Evolutionary conservation across 2,888 invertebrate species (phyloP).

Genomic region (Cyclophora punctaria): DNA sequence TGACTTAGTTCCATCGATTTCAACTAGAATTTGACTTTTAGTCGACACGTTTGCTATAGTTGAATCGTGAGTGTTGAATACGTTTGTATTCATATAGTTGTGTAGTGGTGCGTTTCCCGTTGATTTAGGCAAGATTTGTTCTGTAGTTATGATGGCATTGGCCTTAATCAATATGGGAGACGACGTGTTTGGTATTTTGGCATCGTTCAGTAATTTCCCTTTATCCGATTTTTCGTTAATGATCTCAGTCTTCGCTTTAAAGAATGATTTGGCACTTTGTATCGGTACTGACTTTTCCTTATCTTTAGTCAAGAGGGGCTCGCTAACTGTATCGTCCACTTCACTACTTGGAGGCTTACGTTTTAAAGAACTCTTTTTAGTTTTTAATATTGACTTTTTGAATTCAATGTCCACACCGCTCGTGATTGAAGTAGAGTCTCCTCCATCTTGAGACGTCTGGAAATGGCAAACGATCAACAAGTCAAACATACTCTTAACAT

Average conservation of each 20-base stretch:
- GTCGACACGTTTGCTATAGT: conserved; percentile 25
- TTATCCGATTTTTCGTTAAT: conserved; percentile 33
- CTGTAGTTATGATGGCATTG: conserved; percentile 26
- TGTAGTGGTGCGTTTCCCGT: conserved; percentile 26
- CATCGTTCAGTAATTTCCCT: conserved; percentile 30
- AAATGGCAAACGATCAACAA: conserved; percentile 15
- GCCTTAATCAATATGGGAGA: conserved; percentile 9
- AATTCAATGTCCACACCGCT: conserved; percentile 61
- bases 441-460: conserved; percentile 63
- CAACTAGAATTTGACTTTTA: conserved; percentile 50
- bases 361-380: conserved; percentile 58
- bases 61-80: conserved; percentile 35
- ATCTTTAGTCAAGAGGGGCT: conserved; percentile 59
- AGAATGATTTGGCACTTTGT: conserved; percentile 58
- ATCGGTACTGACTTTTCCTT: conserved; percentile 40
- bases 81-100: conserved; percentile 56
- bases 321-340: conserved; percentile 57
- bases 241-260: conserved; percentile 58
- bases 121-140: conserved; percentile 17
- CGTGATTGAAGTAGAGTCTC: conserved; percentile 53
- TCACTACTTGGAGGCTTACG: conserved; percentile 54
- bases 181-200: conserved; percentile 23
- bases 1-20: conserved; percentile 45
- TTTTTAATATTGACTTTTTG: conserved; percentile 63
- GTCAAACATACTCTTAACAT: too few species aligned